Evolutionary conservation across 2,113 vertebrate genomes (phyloP).

Genomic region (Lichenostomus cassidix): DNA sequence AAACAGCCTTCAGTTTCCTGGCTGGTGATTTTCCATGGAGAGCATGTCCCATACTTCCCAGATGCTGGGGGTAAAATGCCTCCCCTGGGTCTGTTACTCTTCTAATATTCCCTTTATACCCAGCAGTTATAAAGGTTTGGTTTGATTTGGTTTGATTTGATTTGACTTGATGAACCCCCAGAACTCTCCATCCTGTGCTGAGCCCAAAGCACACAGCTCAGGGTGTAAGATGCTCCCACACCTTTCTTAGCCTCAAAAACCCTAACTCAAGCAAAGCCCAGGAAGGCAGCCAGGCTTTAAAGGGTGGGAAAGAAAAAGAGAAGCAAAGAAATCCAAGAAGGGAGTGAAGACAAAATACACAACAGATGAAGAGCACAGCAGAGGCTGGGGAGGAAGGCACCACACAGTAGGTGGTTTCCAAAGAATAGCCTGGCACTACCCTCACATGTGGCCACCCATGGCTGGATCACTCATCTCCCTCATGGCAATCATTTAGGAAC

Average conservation of each 20-base stretch:
- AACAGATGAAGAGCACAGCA: neutral
- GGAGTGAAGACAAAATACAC: neutral
- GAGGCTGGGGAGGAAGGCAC: neutral
- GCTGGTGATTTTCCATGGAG: neutral
- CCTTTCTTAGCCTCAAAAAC: neutral
- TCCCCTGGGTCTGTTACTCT: neutral
- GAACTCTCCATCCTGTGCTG: rapidly evolving
- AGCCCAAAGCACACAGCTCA: neutral
- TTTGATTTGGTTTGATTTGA: neutral
- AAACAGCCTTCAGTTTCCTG: neutral
- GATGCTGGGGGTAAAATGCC: too few relatives aligned
- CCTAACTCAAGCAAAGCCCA: neutral
- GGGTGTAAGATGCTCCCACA: neutral
- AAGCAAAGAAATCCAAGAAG: neutral
- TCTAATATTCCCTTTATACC: neutral
- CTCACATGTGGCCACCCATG: neutral
- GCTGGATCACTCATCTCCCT: neutral
- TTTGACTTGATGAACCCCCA: neutral
- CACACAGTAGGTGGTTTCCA: neutral
- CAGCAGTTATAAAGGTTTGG: neutral
- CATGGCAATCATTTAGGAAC: neutral
- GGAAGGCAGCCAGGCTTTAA: neutral
- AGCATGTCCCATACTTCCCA: neutral
- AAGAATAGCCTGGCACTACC: neutral
- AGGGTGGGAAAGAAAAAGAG: neutral